Percentiles rank a stretch among this genome's conserved stretches.
phyloP scores from a whole-genome alignment of 30 jellyfish, hydroid and myxozoan species.

The Turritopsis rubra region DNA sequence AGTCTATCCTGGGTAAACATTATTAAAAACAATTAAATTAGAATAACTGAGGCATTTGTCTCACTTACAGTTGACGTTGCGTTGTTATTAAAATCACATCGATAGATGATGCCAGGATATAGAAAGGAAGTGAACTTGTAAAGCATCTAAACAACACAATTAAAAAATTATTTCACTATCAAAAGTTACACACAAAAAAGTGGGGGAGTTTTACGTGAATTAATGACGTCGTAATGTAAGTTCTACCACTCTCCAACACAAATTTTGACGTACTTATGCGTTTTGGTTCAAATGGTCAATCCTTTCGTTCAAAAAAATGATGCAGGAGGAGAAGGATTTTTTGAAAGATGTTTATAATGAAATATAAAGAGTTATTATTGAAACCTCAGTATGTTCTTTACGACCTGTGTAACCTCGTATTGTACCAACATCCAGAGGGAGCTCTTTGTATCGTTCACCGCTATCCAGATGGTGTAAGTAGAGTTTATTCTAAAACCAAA shows the following conservation, averaged over 20 bases:
- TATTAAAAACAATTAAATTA: no score
- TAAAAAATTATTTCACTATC: no score
- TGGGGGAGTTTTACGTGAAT: no score
- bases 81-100: slow-evolving; percentile 32
- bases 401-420: slow-evolving; percentile 66
- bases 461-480: slow-evolving; percentile 46
- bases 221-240: no score
- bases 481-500: slow-evolving; percentile 44
- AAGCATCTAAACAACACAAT: slow-evolving; percentile 39
- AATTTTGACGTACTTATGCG: no score
- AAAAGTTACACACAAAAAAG: not conserved
- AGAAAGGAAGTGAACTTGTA: slow-evolving; percentile 68
- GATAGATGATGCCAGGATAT: slow-evolving; percentile 64
- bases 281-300: no score
- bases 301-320: no score
- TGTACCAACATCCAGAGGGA: slow-evolving; percentile 79
- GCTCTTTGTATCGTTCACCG: slow-evolving; percentile 50
- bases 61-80: not conserved
- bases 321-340: no score
- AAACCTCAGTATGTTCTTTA: slow-evolving; percentile 64
- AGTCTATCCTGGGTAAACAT: no score
- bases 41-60: no score
- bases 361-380: not conserved
- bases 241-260: no score
- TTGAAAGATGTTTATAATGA: no score